phyloP scores from a whole-genome alignment of 2,888 invertebrate genomes.

The Ischnura elegans region DNA sequence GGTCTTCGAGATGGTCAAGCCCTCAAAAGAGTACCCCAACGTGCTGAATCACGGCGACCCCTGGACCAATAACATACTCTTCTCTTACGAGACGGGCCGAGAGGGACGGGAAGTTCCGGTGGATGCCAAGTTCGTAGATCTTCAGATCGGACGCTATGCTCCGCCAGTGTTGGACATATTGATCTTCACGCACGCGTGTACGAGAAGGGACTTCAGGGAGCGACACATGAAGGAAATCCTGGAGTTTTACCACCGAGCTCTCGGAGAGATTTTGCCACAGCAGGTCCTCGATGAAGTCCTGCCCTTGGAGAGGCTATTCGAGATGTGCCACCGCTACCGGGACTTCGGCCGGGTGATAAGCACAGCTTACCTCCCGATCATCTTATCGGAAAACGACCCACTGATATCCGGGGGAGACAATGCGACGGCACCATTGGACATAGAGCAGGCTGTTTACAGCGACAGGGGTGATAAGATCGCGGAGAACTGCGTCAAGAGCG shows the following conservation, averaged over 20 bases:
- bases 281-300: not conserved
- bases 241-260: not conserved
- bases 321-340: not conserved
- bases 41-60: not conserved
- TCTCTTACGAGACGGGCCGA: not conserved
- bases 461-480: not conserved
- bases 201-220: not conserved
- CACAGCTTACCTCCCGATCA: not conserved
- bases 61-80: not conserved
- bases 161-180: not conserved
- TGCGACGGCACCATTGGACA: not conserved
- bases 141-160: not conserved
- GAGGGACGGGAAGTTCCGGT: not conserved
- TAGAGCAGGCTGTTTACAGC: not conserved
- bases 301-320: not conserved
- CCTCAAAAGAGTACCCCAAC: not conserved
- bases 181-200: not conserved
- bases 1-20: not conserved
- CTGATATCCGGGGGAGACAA: not conserved
- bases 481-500: not conserved
- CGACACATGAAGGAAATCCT: not conserved
- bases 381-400: not conserved
- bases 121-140: not conserved
- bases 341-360: not conserved
- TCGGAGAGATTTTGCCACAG: not conserved